Evolutionary conservation across 2,888 invertebrate species (phyloP), one percentile per base, ranked within the genome.

Genomic region (Apocheima hispidaria): DNA sequence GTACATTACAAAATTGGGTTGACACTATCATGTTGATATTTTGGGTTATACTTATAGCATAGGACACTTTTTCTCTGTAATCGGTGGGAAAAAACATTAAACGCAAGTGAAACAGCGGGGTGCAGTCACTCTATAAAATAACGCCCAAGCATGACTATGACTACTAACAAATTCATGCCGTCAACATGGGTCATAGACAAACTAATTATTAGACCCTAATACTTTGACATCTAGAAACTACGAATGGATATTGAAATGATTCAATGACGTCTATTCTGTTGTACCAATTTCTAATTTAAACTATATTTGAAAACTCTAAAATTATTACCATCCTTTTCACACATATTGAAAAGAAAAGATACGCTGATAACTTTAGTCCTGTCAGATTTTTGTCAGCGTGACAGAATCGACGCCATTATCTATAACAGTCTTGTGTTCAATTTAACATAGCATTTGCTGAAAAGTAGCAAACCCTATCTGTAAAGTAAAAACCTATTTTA

Each of bases 101-200:
- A n/a, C 12, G 10, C n/a, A 16, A 9, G 12, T 43, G 1, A 26
- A 43, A 26, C 43, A 1, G 14, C 12, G 20, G 20, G 21, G 0
- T 14, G 23, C 26, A 43, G 43, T 46, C 4, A 2, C 4, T 30
- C n/a, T 30, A n/a, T 12, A 18, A 16, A 30, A 60, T 52, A 66
- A 68, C 48, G 69, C 69, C 78, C 78, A 78, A 83, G 83, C 84
- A 84, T 84, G 87, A 82, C 73, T 38, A 2, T 36, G 12, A 76
- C 75, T 74, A 83, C 81, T 86, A 86, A 87, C 80, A 49, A 38
- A 44, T 23, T 55, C 58, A 63, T 66, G 64, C 54, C 55, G 30
- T 35, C 43, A 35, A 14, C 5, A 53, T 28, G 53, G 48, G 41
- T 26, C 33, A 26, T 20, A 14, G 14, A 10, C 16, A 46, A 58